Conservation (phyloP, 2,797 vertebrate species). For the Mus spretus region DNA sequence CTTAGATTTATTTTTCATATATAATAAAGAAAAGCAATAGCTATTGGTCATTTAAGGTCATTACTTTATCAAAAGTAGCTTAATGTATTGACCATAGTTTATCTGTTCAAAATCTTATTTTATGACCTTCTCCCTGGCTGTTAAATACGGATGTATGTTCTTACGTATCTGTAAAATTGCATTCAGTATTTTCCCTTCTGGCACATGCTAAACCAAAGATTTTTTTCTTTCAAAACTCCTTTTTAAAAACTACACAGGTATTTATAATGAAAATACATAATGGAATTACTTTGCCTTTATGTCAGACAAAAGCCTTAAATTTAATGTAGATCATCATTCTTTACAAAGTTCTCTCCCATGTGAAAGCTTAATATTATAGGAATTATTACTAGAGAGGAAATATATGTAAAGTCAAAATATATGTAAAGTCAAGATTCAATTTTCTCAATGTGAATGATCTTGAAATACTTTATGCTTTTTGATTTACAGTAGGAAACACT, state of each 20-base stretch:
- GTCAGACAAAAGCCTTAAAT: neutral
- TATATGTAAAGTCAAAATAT: neutral
- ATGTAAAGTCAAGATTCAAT: neutral
- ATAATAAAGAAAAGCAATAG: conserved; percentile 28
- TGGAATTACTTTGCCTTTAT: neutral
- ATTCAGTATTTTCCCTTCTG: neutral
- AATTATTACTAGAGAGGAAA: conserved; percentile 32
- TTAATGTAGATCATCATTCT: neutral
- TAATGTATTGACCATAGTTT: neutral
- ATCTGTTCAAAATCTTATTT: neutral
- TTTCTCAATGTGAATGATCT: neutral
- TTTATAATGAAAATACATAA: neutral
- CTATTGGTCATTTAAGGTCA: neutral
- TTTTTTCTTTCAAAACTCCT: neutral
- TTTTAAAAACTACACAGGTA: neutral
- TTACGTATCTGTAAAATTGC: conserved; percentile 1
- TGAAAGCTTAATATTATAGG: neutral
- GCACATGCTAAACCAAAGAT: neutral
- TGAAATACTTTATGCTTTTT: neutral
- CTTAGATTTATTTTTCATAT: neutral
- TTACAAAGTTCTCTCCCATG: neutral
- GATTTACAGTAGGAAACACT: neutral
- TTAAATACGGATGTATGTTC: neutral
- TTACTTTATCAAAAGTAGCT: neutral
- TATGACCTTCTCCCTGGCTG: neutral